Evolutionary conservation across 2,113 vertebrate species (phyloP).

Genomic region (Petaurus breviceps): DNA sequence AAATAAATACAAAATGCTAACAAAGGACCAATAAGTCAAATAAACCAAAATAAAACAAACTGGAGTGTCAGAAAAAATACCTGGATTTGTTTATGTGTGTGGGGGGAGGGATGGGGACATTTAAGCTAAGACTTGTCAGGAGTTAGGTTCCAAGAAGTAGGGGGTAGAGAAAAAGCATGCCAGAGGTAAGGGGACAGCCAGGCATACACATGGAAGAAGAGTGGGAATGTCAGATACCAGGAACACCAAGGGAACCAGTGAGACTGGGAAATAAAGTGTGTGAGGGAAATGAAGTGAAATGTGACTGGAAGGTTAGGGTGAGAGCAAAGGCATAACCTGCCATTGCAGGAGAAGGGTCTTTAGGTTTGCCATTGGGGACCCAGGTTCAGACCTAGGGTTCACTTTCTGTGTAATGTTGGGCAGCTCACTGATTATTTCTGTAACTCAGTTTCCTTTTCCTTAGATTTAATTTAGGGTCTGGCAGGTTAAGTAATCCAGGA

Average conservation of each 20-base stretch:
- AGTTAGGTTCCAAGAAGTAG: background rate
- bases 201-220: background rate
- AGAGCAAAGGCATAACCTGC: background rate
- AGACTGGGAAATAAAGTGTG: no score
- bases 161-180: background rate
- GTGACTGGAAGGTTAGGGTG: background rate
- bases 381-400: background rate
- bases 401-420: background rate
- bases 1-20: background rate
- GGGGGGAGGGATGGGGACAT: accelerated
- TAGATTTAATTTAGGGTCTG: background rate
- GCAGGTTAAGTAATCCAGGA: background rate
- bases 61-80: background rate
- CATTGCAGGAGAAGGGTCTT: background rate
- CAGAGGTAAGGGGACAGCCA: background rate
- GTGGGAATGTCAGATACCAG: background rate
- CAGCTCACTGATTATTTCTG: background rate
- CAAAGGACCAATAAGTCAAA: background rate
- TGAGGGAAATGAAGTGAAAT: background rate
- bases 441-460: background rate
- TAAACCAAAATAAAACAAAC: no score
- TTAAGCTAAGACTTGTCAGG: background rate
- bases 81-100: no score
- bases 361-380: background rate
- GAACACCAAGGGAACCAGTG: background rate